Percentiles rank a stretch among this genome's conserved stretches.
These are phyloP conservation scores for Morone saxatilis DNA, from an alignment of 2,113 vertebrate species.

Conservation along the genomic window DNA sequence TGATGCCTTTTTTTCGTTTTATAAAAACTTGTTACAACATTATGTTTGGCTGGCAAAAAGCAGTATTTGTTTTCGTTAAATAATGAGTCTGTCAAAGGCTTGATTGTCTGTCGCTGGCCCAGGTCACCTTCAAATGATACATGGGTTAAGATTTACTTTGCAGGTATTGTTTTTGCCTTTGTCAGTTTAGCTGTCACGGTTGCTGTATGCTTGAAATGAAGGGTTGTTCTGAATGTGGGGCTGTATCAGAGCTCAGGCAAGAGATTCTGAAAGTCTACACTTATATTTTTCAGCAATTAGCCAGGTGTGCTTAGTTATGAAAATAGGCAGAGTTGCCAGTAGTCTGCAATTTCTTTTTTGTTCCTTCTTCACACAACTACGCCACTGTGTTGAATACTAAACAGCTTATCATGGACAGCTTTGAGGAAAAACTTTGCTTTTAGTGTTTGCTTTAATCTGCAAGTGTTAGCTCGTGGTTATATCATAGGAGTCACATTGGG, in stretches of 20 bases:
- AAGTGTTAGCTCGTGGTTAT: conserved; percentile 41
- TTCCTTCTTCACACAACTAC: conserved; percentile 36
- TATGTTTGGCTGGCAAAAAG: conserved; percentile 30
- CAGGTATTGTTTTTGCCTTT: conserved; percentile 20
- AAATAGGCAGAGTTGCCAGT: conserved; percentile 39
- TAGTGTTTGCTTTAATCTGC: conserved; percentile 59
- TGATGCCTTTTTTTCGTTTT: conserved; percentile 32
- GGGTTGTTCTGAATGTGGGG: conserved; percentile 28
- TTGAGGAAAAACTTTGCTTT: conserved; percentile 46
- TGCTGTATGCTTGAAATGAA: conserved; percentile 28
- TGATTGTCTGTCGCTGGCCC: conserved; percentile 16
- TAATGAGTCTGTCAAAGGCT: conserved; percentile 42
- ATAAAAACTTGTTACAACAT: conserved; percentile 40
- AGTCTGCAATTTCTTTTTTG: conserved; percentile 19
- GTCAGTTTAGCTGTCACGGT: conserved; percentile 36
- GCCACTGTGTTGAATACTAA: conserved; percentile 47
- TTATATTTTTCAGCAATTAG: conserved; percentile 58
- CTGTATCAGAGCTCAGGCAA: conserved; percentile 19
- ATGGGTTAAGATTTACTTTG: conserved; percentile 30
- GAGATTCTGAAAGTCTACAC: conserved; percentile 33
- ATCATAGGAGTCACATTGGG: conserved; percentile 7
- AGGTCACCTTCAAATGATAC: conserved; percentile 55
- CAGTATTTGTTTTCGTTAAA: conserved; percentile 53
- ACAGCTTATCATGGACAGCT: conserved; percentile 46
- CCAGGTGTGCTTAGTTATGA: conserved; percentile 55